Base-by-base conservation (phyloP, 2,113 vertebrate species). In the Labeo rohita region DNA sequence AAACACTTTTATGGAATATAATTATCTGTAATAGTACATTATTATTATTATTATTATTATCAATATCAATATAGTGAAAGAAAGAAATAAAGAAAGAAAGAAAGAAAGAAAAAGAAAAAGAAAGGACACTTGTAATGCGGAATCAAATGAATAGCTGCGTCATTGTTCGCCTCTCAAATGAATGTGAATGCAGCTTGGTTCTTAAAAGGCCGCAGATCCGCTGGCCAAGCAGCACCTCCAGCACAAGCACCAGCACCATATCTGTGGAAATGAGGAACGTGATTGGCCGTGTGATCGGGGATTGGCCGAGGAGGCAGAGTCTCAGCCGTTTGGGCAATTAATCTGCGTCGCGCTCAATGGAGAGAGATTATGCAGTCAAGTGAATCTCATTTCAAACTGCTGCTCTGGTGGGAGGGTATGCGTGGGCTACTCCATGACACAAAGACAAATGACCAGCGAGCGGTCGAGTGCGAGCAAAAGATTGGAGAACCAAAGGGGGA, bases 351-450 rank as follows among this genome's bases (percentile, higher is more conserved):
- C 92, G 90, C 91, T 92, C 91, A 93, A 93, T 86, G 88, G 91
- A 92, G 89, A 92, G 91, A 93, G 50, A 85, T 93, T 93, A 93
- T 73, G 88, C 92, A 93, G 92, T 93, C 90, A 90, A 92, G 86
- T 89, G 90, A 92, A 94, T 93, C 91, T 91, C 92, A 93, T 94
- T 94, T 94, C 91, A 93, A 92, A 91, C 91, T 93, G 82, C 87
- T 90, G 91, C 84, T 91, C 90, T 61, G 50, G 87, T 73, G 61
- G 65, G 85, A 63, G 66, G 36, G 78, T 52, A 18, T 73, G 65
- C 7, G 28, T 84, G 56, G 45, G 66, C 47, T 75, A 45, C 12
- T 77, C 15, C 7, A 10, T 84, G 66, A 78, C 63, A 59, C 68
- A 81, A 75, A 73, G 79, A 82, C 85, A 86, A 86, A 86, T 86